A percentile compares a stretch with the other conserved stretches of the same genome.
Evolutionary conservation across 2,797 vertebrate species (phyloP).

Genomic region (Petrocephalus sullivani): DNA sequence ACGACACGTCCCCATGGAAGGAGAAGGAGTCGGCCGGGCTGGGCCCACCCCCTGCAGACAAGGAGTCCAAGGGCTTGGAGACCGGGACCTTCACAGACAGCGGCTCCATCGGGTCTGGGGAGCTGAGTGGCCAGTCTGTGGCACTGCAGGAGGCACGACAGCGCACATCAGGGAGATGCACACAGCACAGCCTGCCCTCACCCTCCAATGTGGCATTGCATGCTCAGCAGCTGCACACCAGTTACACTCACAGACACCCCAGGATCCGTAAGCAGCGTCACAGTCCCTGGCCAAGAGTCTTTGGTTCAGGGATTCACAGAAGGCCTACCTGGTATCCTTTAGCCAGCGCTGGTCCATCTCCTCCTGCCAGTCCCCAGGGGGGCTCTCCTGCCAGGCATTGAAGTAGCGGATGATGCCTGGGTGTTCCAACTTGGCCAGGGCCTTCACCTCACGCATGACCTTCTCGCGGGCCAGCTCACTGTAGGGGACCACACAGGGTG

Average conservation of each 20-base stretch:
- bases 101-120: conserved; percentile 79
- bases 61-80: conserved; percentile 66
- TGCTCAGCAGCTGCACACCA: neutral
- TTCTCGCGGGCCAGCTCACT: conserved; percentile 94
- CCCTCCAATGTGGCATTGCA: neutral
- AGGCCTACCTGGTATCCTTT: conserved; percentile 79
- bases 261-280: too few relatives aligned
- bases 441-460: conserved; percentile 97
- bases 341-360: conserved; percentile 94
- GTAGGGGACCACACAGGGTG: neutral
- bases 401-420: conserved; percentile 96
- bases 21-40: conserved; percentile 29
- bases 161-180: too few relatives aligned
- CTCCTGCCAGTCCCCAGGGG: conserved; percentile 94
- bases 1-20: conserved; percentile 23
- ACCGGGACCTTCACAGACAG: conserved; percentile 84
- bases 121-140: conserved; percentile 88
- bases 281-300: neutral
- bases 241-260: neutral
- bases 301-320: neutral
- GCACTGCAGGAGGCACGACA: conserved; percentile 55
- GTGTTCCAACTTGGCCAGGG: conserved; percentile 92
- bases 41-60: conserved; percentile 40
- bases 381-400: conserved; percentile 97
- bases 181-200: neutral